Evolutionary conservation across 2,888 invertebrate species (phyloP).

Genomic region (Drosophila histrio): DNA sequence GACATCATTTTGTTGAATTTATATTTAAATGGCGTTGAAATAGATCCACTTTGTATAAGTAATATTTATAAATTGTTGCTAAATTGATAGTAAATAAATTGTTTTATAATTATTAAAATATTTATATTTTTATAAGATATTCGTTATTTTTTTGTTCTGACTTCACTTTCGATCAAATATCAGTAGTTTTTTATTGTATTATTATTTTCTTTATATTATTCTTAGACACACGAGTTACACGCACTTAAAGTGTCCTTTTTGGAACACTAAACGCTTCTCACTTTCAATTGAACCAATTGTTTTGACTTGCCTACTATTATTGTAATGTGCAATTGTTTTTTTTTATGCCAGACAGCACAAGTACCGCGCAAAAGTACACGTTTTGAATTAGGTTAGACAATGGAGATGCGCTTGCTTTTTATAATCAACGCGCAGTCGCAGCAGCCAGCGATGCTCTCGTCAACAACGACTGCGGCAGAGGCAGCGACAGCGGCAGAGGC

Average conservation of each 20-base stretch:
- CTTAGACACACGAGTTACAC: slow-evolving; percentile 7
- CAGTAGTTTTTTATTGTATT: neutral
- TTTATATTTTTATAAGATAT: neutral
- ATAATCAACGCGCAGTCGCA: slow-evolving; percentile 72
- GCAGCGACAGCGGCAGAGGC: slow-evolving; percentile 20
- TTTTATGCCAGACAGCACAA: slow-evolving; percentile 47
- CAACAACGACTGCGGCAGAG: slow-evolving; percentile 17
- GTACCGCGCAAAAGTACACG: slow-evolving; percentile 79
- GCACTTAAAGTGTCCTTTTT: slow-evolving; percentile 42
- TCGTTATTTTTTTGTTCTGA: neutral
- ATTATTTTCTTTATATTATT: neutral
- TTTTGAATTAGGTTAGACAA: slow-evolving; percentile 80
- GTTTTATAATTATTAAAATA: neutral
- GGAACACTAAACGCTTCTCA: slow-evolving; percentile 34
- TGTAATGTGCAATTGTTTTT: slow-evolving; percentile 27
- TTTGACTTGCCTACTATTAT: slow-evolving; percentile 20
- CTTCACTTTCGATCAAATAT: slow-evolving; percentile 13
- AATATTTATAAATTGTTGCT: slow-evolving; percentile 25
- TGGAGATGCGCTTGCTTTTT: slow-evolving; percentile 80
- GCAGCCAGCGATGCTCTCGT: slow-evolving; percentile 29
- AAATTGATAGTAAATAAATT: slow-evolving; percentile 36
- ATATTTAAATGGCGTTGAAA: slow-evolving; percentile 26
- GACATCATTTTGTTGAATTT: slow-evolving; percentile 65
- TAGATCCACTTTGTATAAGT: slow-evolving; percentile 20
- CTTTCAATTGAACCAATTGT: slow-evolving; percentile 39